Evolutionary conservation across 1,140 invertebrate species (phyloP), one percentile per base, ranked within the genome.

Genomic region (Panulirus ornatus): DNA sequence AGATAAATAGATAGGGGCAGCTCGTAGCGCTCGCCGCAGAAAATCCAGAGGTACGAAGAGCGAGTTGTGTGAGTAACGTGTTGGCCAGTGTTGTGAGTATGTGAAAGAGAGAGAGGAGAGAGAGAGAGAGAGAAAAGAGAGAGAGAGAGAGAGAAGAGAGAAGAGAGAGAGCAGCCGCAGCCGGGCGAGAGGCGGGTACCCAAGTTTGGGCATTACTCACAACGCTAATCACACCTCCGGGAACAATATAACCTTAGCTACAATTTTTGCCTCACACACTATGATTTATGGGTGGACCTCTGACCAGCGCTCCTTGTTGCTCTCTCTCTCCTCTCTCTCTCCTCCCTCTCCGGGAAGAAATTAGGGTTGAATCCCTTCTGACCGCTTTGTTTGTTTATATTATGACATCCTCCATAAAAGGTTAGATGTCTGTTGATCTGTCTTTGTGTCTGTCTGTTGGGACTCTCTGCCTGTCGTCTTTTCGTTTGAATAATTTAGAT

Each of bases 261-360:
- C 73, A 76, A 42, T 40, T 76, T 76, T 38, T 76, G 34, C 73
- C 40, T 76, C 73, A 44, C 40, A 19, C 42, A 83, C 51, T 40
- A 73, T 27, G 44, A 34, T 42, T 36, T 42, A 47, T 38, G 66
- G 27, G n/a, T 8, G 9, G 5, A 71, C 44, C 36, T 27, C 44
- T 42, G 38, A n/a, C 63, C 44, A n/a, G 19, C 42, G 34, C 40
- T 51, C 44, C 22, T 27, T 0, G n/a, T 34, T 14, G 16, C 22
- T 9, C 70, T 47, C 71, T 27, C 70, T 34, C 66, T 51, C 38
- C 38, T 30, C 38, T 79, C 76, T 51, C 44, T 79, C 42, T 47
- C 42, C 76, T 47, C 76, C 44, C 76, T 79, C 76, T 79, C 76
- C n/a, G n/a, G n/a, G n/a, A n/a, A n/a, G n/a, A n/a, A n/a, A n/a